A percentile compares a stretch with the other conserved stretches of the same genome.
Evolutionary conservation across 1,140 invertebrate species (phyloP).

Genomic region (Cydia splendana): DNA sequence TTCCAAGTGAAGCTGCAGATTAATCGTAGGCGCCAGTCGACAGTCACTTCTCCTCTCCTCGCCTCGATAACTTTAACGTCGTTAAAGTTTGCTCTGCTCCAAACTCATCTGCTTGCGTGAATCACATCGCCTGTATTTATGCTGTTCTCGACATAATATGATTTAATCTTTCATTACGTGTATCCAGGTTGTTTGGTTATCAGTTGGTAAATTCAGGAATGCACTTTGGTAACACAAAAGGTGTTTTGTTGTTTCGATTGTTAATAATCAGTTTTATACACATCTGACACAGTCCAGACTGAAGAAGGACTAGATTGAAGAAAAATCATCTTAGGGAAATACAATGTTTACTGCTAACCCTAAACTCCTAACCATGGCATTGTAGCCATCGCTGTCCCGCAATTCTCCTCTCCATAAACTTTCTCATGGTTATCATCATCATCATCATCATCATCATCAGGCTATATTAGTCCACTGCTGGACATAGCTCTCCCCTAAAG

Average conservation of each 20-base stretch:
- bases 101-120: slow-evolving; percentile 17
- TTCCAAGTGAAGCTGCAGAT: not conserved
- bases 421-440: too few species aligned
- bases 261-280: too few species aligned
- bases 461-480: too few species aligned
- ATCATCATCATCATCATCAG: too few species aligned
- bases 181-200: not conserved
- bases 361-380: too few species aligned
- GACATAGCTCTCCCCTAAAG: too few species aligned
- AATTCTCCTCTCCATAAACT: too few species aligned
- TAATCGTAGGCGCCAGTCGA: slow-evolving; percentile 2
- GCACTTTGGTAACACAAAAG: not conserved
- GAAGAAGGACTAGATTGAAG: too few species aligned
- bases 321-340: too few species aligned
- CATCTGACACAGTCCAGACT: too few species aligned
- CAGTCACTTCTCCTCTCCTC: not conserved
- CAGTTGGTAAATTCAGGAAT: not conserved
- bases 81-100: slow-evolving; percentile 3
- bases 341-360: too few species aligned
- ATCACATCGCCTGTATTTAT: not conserved
- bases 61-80: slow-evolving; percentile 10
- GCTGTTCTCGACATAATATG: not conserved
- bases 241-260: not conserved
- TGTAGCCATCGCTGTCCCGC: too few species aligned
- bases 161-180: not conserved